These are phyloP conservation scores for Drosophila kepulauana DNA, from an alignment of 1,140 invertebrate genomes.

Conservation along the genomic window DNA sequence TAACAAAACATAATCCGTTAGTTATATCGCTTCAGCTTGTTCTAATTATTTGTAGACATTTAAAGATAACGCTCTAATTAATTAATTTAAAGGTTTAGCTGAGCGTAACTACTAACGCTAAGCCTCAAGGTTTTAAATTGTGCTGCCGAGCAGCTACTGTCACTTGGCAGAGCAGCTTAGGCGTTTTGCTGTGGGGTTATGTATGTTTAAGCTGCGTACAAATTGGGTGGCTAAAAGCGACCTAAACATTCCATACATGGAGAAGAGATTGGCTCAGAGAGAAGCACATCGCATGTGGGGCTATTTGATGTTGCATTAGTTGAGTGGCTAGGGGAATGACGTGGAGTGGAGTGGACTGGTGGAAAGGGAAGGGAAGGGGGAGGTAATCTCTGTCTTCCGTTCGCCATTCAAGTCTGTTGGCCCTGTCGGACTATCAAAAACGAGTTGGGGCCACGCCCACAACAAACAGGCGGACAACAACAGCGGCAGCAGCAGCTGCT, in stretches of 20 bases:
- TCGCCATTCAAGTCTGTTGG: conserved; percentile 4
- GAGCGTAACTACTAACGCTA: background rate
- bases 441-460: conserved; percentile 13
- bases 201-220: conserved; percentile 50
- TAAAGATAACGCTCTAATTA: conserved; percentile 4
- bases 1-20: too few species aligned
- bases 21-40: too few species aligned
- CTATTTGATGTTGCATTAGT: conserved; percentile 54
- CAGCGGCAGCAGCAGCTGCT: conserved; percentile 38
- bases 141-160: conserved; percentile 23
- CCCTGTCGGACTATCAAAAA: conserved; percentile 17
- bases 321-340: background rate
- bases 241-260: conserved; percentile 15
- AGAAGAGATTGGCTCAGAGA: background rate
- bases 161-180: conserved; percentile 33
- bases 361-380: background rate
- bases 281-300: conserved; percentile 9
- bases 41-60: background rate
- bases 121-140: background rate
- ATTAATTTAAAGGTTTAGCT: conserved; percentile 9
- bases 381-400: conserved; percentile 32
- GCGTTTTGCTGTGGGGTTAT: conserved; percentile 41
- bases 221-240: conserved; percentile 47
- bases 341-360: too few species aligned
- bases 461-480: conserved; percentile 2